Evolutionary conservation across 2,888 invertebrate genomes (phyloP).

Genomic region (Pomacea canaliculata): DNA sequence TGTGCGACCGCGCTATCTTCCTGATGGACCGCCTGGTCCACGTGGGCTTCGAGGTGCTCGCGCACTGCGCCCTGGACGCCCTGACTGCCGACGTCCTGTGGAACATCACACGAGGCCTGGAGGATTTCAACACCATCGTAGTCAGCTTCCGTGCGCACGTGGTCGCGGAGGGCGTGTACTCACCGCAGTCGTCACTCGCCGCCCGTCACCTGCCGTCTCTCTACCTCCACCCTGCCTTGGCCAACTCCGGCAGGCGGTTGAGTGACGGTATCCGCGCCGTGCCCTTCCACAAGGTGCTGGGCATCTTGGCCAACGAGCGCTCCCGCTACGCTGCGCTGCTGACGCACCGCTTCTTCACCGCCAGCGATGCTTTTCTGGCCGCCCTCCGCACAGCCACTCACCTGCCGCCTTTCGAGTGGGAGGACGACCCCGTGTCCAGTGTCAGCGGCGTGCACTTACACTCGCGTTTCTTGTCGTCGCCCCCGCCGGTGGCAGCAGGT

Average conservation of each 20-base stretch:
- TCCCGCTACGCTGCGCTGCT: constrained; percentile 64
- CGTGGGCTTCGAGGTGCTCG: constrained; percentile 66
- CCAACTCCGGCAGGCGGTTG: constrained; percentile 42
- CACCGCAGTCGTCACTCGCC: not conserved
- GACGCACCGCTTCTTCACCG: constrained; percentile 65
- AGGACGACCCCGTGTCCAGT: constrained; percentile 31
- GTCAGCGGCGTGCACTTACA: constrained; percentile 30
- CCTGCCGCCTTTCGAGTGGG: constrained; percentile 58
- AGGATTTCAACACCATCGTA: constrained; percentile 67
- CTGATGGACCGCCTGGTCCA: constrained; percentile 64
- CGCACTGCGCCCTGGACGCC: constrained; percentile 63
- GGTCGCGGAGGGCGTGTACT: constrained; percentile 14
- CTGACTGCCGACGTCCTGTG: constrained; percentile 65
- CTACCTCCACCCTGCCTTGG: constrained; percentile 24
- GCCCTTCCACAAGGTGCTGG: constrained; percentile 61
- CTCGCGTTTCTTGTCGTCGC: constrained; percentile 20
- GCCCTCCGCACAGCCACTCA: constrained; percentile 41
- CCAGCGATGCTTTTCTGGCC: constrained; percentile 58
- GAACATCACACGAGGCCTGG: constrained; percentile 66
- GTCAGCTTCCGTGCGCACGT: constrained; percentile 40
- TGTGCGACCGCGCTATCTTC: constrained; percentile 60
- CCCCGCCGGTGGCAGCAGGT: constrained; percentile 47
- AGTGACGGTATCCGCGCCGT: constrained; percentile 54
- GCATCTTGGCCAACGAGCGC: constrained; percentile 61
- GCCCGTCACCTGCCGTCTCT: constrained; percentile 4